Conservation (phyloP, 2,113 vertebrate species). For the Rhineura floridana region DNA sequence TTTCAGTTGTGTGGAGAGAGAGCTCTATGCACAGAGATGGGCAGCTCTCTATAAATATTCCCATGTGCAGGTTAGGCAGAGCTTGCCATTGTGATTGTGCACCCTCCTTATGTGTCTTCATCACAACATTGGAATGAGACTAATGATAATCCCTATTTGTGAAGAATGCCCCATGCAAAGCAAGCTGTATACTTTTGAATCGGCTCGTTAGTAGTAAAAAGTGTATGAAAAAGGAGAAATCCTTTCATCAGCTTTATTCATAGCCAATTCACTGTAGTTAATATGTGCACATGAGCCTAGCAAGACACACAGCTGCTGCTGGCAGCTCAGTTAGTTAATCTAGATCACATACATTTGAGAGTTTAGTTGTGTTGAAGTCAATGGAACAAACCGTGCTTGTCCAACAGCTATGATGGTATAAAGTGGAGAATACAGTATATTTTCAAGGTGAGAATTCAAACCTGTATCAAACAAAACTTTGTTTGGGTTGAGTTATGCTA, state of each 20-base stretch:
- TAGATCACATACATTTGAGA: neutral
- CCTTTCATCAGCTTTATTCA: neutral
- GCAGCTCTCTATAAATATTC: neutral
- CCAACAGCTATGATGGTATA: neutral
- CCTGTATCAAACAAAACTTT: neutral
- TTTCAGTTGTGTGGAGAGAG: neutral
- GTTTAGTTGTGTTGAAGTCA: neutral
- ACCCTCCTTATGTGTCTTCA: neutral
- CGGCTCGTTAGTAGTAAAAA: neutral
- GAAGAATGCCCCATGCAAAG: neutral
- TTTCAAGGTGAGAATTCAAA: neutral
- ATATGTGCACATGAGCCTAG: neutral
- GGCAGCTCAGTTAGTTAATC: neutral
- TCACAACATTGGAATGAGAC: neutral
- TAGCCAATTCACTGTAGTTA: neutral
- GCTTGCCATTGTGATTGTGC: neutral
- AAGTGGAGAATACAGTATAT: neutral
- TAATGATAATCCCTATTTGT: neutral
- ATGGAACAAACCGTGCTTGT: neutral
- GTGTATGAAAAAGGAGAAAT: neutral
- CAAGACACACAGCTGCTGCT: neutral
- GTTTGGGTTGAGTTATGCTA: neutral
- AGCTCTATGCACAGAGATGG: too few relatives aligned
- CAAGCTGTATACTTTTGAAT: neutral
- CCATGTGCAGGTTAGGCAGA: neutral